Base-by-base conservation (phyloP, 2,113 vertebrate genomes). In the Collichthys lucidus region DNA sequence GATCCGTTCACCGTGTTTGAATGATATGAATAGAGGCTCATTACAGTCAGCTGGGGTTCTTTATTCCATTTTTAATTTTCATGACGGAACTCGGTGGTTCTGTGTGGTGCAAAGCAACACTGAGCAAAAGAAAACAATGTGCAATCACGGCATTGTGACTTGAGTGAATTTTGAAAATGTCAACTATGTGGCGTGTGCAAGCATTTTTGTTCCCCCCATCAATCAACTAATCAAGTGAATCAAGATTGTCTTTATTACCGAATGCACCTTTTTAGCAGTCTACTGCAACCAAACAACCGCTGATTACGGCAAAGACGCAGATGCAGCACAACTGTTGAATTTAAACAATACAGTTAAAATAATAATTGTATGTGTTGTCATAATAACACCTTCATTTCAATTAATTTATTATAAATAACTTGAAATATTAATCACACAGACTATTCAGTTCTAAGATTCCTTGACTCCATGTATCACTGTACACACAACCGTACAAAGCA, bases 211-310 rank as follows among this genome's bases (percentile, higher is more conserved):
- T 55, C 15, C 31, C 31, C 31, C 6, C 31, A 46, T 31, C 20
- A 72, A 59, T 64, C 53, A 44, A 60, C 31, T 35, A 44, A 82
- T 75, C 60, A 44, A 50, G 11, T 49, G 20, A 61, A 70, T 84
- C 49, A 56, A 56, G 29, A 76, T 76, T 29, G 3, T n/a, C 49
- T 65, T 57, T 10, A 56, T 64, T 42, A 35, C 47, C 44, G 31
- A 20, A n/a, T 68, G 50, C 46, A 46, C 24, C n/a, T 5, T 74
- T 2, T 40, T 19, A 49, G 26, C 62, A 26, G 69, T 19, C 3
- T 60, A 31, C 19, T 4, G 14, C 31, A 40, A 16, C 19, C 24
- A 67, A 55, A 35, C 20, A 50, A n/a, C 3, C 5, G 2, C n/a
- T 29, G 57, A 82, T 76, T 55, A 22, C 35, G 49, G 20, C 35